phyloP scores from a whole-genome alignment of 2,797 vertebrate species.

The Otus scops region DNA sequence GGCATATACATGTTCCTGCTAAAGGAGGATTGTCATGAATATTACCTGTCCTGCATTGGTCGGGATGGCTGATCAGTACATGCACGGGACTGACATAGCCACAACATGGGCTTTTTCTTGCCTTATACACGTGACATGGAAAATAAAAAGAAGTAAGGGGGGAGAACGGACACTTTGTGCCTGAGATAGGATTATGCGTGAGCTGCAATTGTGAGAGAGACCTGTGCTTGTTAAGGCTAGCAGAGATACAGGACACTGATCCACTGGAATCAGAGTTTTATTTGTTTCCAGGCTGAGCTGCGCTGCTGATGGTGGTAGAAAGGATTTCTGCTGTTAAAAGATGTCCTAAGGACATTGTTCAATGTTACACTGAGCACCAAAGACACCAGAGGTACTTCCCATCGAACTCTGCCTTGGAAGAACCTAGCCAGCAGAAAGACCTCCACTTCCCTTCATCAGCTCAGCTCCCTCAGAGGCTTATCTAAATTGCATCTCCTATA shows the following conservation, averaged over 20 bases:
- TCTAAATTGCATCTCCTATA: background rate
- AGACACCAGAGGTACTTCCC: background rate
- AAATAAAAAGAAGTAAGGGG: background rate
- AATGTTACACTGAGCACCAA: background rate
- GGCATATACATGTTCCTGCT: background rate
- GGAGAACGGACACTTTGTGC: too few species aligned
- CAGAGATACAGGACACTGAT: background rate
- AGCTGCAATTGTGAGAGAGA: accelerated
- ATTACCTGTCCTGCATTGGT: background rate
- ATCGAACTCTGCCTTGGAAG: background rate
- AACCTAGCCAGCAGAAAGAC: background rate
- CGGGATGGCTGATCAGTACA: background rate
- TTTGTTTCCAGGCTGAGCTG: background rate
- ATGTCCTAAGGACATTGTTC: background rate
- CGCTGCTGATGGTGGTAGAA: background rate
- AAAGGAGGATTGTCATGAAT: background rate
- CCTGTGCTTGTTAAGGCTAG: background rate
- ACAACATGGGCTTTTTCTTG: background rate
- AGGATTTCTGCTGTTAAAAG: background rate
- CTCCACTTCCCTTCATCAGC: background rate
- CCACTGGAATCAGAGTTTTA: background rate
- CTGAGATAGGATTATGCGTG: background rate
- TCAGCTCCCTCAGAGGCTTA: background rate
- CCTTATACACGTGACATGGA: background rate
- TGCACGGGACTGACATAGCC: background rate